These are phyloP conservation scores for Rattus norvegicus DNA, from an alignment of 2,113 vertebrate species.

Conservation along the genomic window GRCr8 NC_086031.1:36387001-36387500, in stretches of 20 bases:
- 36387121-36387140: background rate
- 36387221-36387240: background rate
- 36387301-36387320: background rate
- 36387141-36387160: background rate
- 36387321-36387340: background rate
- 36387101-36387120: background rate
- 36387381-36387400: background rate
- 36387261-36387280: background rate
- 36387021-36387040: background rate
- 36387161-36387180: background rate
- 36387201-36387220: background rate
- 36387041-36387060: background rate
- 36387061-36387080: background rate
- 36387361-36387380: background rate
- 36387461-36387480: background rate
- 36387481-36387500: no score
- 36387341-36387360: background rate
- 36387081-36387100: background rate
- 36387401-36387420: background rate
- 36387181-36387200: conserved; percentile 1
- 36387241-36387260: background rate
- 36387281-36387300: background rate
- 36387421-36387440: background rate
- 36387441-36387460: no score
- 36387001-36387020: conserved; percentile 10